Evolutionary conservation across 2,888 invertebrate species (phyloP).

Genomic region (Hypolimnas misippus): DNA sequence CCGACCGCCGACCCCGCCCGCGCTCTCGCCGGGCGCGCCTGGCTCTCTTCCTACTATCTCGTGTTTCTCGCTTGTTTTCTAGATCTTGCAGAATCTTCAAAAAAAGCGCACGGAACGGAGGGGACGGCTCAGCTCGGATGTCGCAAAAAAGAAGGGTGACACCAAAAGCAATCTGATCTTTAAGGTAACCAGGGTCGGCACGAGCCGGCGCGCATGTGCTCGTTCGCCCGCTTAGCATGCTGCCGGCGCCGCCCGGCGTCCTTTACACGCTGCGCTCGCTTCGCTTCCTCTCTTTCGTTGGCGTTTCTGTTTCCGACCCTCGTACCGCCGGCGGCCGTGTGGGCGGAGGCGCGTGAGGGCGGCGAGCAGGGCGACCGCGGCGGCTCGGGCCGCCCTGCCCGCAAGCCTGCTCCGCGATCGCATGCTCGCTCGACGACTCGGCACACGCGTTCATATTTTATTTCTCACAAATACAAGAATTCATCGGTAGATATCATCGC

Average conservation of each 20-base stretch:
- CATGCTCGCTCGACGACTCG: constrained; percentile 77
- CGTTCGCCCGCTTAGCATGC: constrained; percentile 84
- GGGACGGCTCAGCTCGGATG: constrained; percentile 97
- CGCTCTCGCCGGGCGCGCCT: constrained; percentile 76
- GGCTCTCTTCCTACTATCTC: constrained; percentile 90
- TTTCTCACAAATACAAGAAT: constrained; percentile 75
- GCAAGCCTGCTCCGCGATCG: constrained; percentile 59
- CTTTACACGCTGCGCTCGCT: constrained; percentile 79
- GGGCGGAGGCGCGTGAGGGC: constrained; percentile 57
- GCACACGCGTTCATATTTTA: constrained; percentile 77
- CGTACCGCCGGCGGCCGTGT: constrained; percentile 74
- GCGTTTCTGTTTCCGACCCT: constrained; percentile 69
- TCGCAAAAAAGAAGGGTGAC: constrained; percentile 95
- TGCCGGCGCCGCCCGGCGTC: constrained; percentile 79
- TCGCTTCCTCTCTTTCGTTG: constrained; percentile 79
- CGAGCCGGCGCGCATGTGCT: constrained; percentile 83
- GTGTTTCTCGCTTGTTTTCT: constrained; percentile 96
- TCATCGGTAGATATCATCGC: constrained; percentile 83
- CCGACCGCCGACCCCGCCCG: constrained; percentile 64
- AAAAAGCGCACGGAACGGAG: constrained; percentile 99
- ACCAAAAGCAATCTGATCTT: constrained; percentile 99
- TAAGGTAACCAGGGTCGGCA: constrained; percentile 94
- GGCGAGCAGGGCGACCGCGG: constrained; percentile 61
- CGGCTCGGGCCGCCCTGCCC: constrained; percentile 55
- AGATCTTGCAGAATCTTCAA: constrained; percentile 99